Evolutionary conservation across 2,797 vertebrate species (phyloP).

Genomic region (Amblyopsis hoosieri): DNA sequence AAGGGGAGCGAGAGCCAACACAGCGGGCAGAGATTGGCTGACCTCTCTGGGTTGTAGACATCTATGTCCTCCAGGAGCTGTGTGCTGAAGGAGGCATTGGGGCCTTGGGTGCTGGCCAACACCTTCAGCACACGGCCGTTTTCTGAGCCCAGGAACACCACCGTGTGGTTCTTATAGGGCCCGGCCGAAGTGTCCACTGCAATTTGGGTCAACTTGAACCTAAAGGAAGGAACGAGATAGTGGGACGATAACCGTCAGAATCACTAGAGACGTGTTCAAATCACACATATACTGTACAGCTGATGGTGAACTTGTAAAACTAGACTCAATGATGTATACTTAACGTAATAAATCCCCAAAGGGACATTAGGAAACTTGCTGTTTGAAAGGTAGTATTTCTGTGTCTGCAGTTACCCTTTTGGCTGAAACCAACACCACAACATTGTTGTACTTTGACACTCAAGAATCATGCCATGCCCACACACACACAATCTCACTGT

Average conservation of each 20-base stretch:
- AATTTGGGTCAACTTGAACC: constrained; percentile 89
- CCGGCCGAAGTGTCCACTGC: constrained; percentile 86
- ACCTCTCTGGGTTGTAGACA: constrained; percentile 87
- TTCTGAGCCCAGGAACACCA: constrained; percentile 89
- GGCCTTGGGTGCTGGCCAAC: constrained; percentile 76
- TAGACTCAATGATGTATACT: too few relatives aligned
- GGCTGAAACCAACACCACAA: too few relatives aligned
- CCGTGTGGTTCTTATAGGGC: constrained; percentile 82
- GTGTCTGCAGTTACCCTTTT: too few relatives aligned
- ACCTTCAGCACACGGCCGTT: constrained; percentile 88
- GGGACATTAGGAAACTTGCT: too few relatives aligned
- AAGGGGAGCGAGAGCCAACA: neutral
- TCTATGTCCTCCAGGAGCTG: constrained; percentile 86
- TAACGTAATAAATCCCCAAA: too few relatives aligned
- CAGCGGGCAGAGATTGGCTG: constrained; percentile 34
- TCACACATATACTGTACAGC: neutral
- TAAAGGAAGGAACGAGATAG: constrained; percentile 35
- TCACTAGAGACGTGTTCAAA: neutral
- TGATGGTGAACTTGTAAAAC: neutral
- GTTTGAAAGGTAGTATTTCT: too few relatives aligned
- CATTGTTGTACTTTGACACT: too few relatives aligned
- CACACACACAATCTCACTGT: too few relatives aligned
- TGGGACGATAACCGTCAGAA: neutral
- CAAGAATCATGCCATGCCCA: too few relatives aligned
- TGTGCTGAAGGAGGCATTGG: constrained; percentile 76